A percentile compares a stretch with the other conserved stretches of the same genome.
These are phyloP conservation scores for Drosophila cognata DNA, from an alignment of 2,888 invertebrate genomes.

Conservation along the genomic window DNA sequence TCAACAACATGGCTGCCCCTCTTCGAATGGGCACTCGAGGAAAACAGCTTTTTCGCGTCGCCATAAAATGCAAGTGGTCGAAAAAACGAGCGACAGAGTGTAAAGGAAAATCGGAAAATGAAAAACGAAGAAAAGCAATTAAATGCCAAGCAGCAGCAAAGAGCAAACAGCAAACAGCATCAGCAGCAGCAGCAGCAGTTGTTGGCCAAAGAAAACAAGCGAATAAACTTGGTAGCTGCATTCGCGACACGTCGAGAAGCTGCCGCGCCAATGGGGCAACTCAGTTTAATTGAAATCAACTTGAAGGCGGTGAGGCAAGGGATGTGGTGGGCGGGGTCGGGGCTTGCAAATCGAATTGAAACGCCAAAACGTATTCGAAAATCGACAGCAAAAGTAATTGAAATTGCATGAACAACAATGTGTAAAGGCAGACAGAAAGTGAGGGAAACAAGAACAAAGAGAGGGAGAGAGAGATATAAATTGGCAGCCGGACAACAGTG, in stretches of 20 bases:
- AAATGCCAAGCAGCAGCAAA: conserved; percentile 53
- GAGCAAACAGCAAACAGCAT: background rate
- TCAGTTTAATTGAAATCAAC: conserved; percentile 80
- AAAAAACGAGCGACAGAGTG: conserved; percentile 28
- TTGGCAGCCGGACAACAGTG: conserved; percentile 60
- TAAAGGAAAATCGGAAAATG: conserved; percentile 46
- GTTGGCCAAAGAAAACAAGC: conserved; percentile 70
- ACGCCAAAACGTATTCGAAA: conserved; percentile 78
- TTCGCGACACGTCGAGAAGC: conserved; percentile 77
- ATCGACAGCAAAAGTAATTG: conserved; percentile 82
- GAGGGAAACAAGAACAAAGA: background rate
- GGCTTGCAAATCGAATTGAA: conserved; percentile 77
- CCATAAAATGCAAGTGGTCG: conserved; percentile 80
- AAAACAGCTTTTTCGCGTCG: conserved; percentile 79
- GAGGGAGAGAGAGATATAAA: conserved; percentile 49
- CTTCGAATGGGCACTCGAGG: conserved; percentile 48
- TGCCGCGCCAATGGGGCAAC: conserved; percentile 71
- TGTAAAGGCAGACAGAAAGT: conserved; percentile 29
- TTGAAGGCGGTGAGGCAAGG: conserved; percentile 28
- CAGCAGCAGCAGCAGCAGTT: conserved; percentile 40
- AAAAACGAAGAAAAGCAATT: conserved; percentile 65
- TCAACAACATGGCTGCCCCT: conserved; percentile 74
- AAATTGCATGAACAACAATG: conserved; percentile 83
- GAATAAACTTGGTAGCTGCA: conserved; percentile 74
- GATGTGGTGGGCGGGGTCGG: conserved; percentile 37